Conservation (phyloP, 2,888 invertebrate species). For the Macrosiphum euphorbiae region DNA sequence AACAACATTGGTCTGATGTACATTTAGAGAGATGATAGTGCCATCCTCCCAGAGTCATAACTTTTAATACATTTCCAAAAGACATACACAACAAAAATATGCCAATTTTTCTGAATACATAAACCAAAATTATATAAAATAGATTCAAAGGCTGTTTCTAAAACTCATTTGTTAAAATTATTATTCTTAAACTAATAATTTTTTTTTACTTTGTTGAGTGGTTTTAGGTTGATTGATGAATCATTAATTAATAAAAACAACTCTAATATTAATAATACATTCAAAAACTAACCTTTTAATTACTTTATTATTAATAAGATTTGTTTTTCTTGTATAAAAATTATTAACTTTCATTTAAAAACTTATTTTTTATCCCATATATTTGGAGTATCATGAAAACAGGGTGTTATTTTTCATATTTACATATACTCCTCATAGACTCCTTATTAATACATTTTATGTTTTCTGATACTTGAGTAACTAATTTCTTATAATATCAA, state of each 20-base stretch:
- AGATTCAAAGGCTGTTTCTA: neutral
- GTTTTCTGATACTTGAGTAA: neutral
- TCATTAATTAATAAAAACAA: neutral
- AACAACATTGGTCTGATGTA: conserved; percentile 39
- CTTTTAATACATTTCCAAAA: conserved; percentile 24
- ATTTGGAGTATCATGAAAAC: conserved; percentile 34
- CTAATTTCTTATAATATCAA: neutral
- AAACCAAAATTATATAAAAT: neutral
- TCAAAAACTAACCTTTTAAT: neutral
- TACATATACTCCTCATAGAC: conserved; percentile 3
- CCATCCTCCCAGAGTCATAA: conserved; percentile 47
- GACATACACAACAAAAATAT: neutral
- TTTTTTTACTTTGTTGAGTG: neutral
- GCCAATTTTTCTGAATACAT: neutral
- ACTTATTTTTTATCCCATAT: neutral
- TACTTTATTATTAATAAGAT: neutral
- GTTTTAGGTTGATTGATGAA: neutral
- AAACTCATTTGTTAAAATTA: neutral
- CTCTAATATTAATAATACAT: neutral
- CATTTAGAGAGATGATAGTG: conserved; percentile 57
- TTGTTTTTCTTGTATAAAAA: neutral
- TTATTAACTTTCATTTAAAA: neutral
- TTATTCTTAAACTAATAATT: neutral
- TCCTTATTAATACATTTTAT: neutral
- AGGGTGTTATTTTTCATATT: conserved; percentile 52